A percentile compares a stretch with the other conserved stretches of the same genome.
Conservation (phyloP, 2,888 invertebrate species). For the Melieria picta region DNA sequence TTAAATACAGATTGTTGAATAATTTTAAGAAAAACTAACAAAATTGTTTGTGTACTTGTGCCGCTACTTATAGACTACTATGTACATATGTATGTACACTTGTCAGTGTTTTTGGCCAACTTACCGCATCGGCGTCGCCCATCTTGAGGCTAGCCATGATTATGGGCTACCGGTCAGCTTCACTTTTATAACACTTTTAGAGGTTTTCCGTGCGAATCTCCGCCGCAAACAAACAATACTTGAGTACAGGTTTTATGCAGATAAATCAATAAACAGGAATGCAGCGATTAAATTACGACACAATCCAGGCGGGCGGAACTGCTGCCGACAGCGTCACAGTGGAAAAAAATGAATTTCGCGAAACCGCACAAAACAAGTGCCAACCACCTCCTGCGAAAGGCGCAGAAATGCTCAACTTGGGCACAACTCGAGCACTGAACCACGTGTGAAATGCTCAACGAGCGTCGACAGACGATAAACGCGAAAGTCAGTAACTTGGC, state of each 20-base stretch:
- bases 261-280: slow-evolving; percentile 41
- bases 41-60: too few relatives aligned
- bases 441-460: slow-evolving; percentile 46
- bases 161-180: too few relatives aligned
- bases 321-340: not conserved
- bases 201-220: too few relatives aligned
- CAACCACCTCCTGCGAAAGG: not conserved
- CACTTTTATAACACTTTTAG: too few relatives aligned
- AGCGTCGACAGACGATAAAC: slow-evolving; percentile 29
- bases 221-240: too few relatives aligned
- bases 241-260: slow-evolving; percentile 7
- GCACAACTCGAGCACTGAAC: slow-evolving; percentile 34
- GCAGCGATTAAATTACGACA: slow-evolving; percentile 1
- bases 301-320: slow-evolving; percentile 4
- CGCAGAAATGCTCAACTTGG: too few relatives aligned
- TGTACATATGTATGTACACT: not conserved
- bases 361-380: not conserved
- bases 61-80: not conserved
- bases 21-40: too few relatives aligned
- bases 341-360: slow-evolving; percentile 12
- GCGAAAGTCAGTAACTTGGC: slow-evolving; percentile 33
- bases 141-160: not conserved
- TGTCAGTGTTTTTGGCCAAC: slow-evolving; percentile 17
- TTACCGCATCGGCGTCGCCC: slow-evolving; percentile 48
- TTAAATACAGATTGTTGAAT: too few relatives aligned